phyloP scores from a whole-genome alignment of 2,888 invertebrate genomes.

The Abscondita cerata region DNA sequence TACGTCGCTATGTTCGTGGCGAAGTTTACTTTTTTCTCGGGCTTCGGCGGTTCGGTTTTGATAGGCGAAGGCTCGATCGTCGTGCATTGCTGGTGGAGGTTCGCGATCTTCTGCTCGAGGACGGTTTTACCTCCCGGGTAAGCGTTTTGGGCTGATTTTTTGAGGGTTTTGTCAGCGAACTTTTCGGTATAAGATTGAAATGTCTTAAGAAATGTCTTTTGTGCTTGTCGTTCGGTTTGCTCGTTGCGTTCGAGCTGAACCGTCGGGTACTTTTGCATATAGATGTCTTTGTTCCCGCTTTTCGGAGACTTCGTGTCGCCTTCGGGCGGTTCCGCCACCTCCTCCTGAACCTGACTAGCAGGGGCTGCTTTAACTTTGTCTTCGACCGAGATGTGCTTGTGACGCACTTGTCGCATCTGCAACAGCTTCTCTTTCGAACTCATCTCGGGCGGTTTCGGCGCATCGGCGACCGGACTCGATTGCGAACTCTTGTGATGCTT shows the following conservation, averaged over 20 bases:
- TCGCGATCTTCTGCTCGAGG: slow-evolving; percentile 50
- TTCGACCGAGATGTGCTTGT: slow-evolving; percentile 50
- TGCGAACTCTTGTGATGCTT: slow-evolving; percentile 53
- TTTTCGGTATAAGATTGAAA: slow-evolving; percentile 51
- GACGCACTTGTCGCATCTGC: slow-evolving; percentile 58
- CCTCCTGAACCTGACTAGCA: too few species aligned
- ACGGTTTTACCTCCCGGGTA: slow-evolving; percentile 18
- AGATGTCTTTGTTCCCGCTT: slow-evolving; percentile 32
- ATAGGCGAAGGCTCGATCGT: slow-evolving; percentile 49
- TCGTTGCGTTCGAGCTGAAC: slow-evolving; percentile 47
- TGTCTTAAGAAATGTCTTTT: slow-evolving; percentile 53
- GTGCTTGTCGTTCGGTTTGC: slow-evolving; percentile 47
- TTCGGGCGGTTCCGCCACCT: slow-evolving; percentile 4
- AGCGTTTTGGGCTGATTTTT: neutral
- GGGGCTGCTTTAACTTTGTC: slow-evolving; percentile 41
- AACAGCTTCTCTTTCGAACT: slow-evolving; percentile 56
- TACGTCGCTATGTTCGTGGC: slow-evolving; percentile 33
- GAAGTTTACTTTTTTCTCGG: slow-evolving; percentile 34
- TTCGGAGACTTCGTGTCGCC: too few species aligned
- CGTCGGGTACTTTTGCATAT: slow-evolving; percentile 41
- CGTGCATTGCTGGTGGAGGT: slow-evolving; percentile 50
- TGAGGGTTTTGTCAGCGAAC: slow-evolving; percentile 18
- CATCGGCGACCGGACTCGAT: slow-evolving; percentile 19
- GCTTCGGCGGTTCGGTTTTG: slow-evolving; percentile 22
- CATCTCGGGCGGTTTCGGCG: slow-evolving; percentile 17